phyloP scores from a whole-genome alignment of 2,113 vertebrate species.

The Beaufortia kweichowensis region DNA sequence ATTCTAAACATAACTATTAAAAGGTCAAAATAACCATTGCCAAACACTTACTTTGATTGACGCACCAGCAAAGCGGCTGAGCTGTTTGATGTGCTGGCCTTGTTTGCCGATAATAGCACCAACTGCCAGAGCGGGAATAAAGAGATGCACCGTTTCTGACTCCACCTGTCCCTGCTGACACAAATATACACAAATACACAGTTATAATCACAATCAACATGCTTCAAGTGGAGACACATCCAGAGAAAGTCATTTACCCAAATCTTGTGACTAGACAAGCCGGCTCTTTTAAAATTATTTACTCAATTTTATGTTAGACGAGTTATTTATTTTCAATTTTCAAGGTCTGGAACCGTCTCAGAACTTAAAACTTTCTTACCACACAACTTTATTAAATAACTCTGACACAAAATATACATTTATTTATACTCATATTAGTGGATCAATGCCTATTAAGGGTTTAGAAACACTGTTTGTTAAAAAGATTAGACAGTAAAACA shows the following conservation, averaged over 20 bases:
- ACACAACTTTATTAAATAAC: too few species aligned
- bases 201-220: conserved; percentile 7
- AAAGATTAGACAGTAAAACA: too few species aligned
- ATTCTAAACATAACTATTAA: too few species aligned
- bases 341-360: too few species aligned
- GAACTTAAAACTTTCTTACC: too few species aligned
- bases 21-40: not conserved
- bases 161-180: conserved; percentile 69
- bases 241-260: not conserved
- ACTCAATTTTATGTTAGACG: not conserved
- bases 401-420: too few species aligned
- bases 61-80: conserved; percentile 95
- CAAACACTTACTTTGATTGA: conserved; percentile 89
- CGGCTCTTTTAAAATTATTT: too few species aligned
- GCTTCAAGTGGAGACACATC: not conserved
- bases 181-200: conserved; percentile 11
- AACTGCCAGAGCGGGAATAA: conserved; percentile 94
- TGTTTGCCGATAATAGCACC: conserved; percentile 98
- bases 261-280: too few species aligned
- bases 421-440: too few species aligned
- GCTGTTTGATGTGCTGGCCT: conserved; percentile 98
- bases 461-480: too few species aligned
- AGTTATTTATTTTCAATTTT: not conserved
- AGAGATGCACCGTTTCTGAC: conserved; percentile 95
- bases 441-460: too few species aligned